These are phyloP conservation scores for Bufotes viridis DNA, from an alignment of 2,797 vertebrate genomes.

Conservation along the genomic window DNA sequence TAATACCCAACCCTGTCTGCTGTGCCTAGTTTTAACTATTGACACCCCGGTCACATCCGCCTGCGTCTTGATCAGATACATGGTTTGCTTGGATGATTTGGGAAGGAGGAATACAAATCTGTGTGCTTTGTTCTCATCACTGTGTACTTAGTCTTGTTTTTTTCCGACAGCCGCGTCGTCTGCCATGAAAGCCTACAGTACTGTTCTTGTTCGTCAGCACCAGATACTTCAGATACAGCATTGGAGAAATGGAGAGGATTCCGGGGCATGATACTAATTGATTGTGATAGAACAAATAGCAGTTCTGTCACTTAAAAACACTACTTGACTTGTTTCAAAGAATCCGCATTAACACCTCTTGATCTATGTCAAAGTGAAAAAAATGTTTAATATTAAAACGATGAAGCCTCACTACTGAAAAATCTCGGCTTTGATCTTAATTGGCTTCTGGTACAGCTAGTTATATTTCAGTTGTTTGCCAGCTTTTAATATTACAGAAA, in stretches of 20 bases:
- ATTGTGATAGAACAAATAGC: slow-evolving; percentile 75
- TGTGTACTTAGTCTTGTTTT: slow-evolving; percentile 40
- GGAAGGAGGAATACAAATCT: slow-evolving; percentile 52
- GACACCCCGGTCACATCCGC: slow-evolving; percentile 23
- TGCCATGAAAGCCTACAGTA: slow-evolving; percentile 47
- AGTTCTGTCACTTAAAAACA: slow-evolving; percentile 71
- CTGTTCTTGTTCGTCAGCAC: slow-evolving; percentile 55
- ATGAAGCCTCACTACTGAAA: slow-evolving; percentile 68
- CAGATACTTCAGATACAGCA: slow-evolving; percentile 51
- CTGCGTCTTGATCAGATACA: slow-evolving; percentile 38
- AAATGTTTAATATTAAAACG: slow-evolving; percentile 71
- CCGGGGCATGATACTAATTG: slow-evolving; percentile 71
- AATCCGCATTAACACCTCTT: slow-evolving; percentile 74
- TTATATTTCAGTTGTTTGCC: slow-evolving; percentile 70
- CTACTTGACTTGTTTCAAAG: slow-evolving; percentile 71
- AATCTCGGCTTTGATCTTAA: slow-evolving; percentile 75
- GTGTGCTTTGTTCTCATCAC: slow-evolving; percentile 53
- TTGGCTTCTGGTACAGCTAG: slow-evolving; percentile 70
- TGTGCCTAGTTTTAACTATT: slow-evolving; percentile 2
- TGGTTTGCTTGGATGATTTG: slow-evolving; percentile 24
- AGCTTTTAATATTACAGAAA: slow-evolving; percentile 68
- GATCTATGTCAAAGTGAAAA: slow-evolving; percentile 70
- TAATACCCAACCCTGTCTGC: slow-evolving; percentile 5
- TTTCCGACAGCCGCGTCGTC: slow-evolving; percentile 14
- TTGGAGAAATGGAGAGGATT: slow-evolving; percentile 55